phyloP scores from a whole-genome alignment of 2,888 invertebrate genomes.

The Lasioglossum malachurum region DNA sequence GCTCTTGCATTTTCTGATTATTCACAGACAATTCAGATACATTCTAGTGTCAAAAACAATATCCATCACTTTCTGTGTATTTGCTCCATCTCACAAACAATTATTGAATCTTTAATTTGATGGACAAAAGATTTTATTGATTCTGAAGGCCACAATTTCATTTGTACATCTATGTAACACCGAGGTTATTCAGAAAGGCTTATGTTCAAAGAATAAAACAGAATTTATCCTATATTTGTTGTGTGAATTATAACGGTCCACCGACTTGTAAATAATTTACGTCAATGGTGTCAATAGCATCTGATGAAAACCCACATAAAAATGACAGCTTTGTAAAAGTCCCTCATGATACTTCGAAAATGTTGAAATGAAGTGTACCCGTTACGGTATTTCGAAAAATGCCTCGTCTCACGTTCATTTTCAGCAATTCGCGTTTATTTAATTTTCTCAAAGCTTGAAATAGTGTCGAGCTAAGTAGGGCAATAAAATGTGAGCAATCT shows the following conservation, averaged over 20 bases:
- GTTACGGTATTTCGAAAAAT: not conserved
- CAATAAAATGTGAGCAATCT: not conserved
- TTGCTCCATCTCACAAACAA: too few species aligned
- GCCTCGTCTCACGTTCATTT: not conserved
- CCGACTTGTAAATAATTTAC: not conserved
- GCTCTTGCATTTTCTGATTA: not conserved
- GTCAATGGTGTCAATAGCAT: too few species aligned
- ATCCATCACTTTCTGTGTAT: too few species aligned
- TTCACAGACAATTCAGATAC: not conserved
- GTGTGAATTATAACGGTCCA: not conserved
- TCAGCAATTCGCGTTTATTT: not conserved
- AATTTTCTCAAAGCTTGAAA: not conserved
- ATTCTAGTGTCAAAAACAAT: too few species aligned
- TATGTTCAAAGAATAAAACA: not conserved
- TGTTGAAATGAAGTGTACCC: not conserved
- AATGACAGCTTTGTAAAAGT: not conserved
- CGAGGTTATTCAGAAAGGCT: not conserved
- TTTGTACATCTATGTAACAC: not conserved
- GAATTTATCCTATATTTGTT: not conserved
- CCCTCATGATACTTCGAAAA: not conserved
- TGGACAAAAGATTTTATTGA: not conserved
- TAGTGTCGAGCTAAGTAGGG: not conserved
- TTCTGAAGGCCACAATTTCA: not conserved
- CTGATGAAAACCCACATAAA: not conserved
- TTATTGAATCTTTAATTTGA: not conserved